These are phyloP conservation scores for Gobiocypris rarus DNA, from an alignment of 2,113 vertebrate species.

Conservation along the genomic window DNA sequence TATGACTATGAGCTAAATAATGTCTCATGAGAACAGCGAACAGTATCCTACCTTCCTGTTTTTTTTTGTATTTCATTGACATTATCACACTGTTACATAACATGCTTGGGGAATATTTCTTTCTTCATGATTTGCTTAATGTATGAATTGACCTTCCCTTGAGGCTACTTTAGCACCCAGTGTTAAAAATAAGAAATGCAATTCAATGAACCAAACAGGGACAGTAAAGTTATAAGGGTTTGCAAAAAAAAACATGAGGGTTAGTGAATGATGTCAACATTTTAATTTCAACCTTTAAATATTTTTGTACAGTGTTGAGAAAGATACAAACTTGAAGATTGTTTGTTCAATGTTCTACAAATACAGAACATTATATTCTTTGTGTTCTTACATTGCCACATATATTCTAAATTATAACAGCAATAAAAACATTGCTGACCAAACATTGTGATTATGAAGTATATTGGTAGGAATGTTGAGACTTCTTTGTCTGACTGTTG, in stretches of 20 bases:
- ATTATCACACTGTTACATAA: slow-evolving; percentile 73
- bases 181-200: slow-evolving; percentile 62
- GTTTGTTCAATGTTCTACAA: background rate
- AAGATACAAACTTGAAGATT: background rate
- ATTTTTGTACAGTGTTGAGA: no score
- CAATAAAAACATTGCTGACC: no score
- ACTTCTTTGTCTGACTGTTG: background rate
- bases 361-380: background rate
- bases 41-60: background rate
- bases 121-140: slow-evolving; percentile 62
- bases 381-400: no score
- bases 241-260: background rate
- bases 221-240: background rate
- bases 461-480: background rate
- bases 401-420: no score
- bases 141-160: slow-evolving; percentile 64
- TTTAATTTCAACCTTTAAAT: no score
- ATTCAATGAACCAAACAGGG: slow-evolving; percentile 35
- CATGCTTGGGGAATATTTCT: slow-evolving; percentile 52
- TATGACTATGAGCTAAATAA: background rate
- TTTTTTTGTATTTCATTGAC: slow-evolving; percentile 65
- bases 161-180: slow-evolving; percentile 67
- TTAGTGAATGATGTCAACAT: no score
- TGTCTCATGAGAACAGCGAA: background rate
- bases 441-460: background rate